These are phyloP conservation scores for Ruditapes philippinarum DNA, from an alignment of 1,140 invertebrate species.

Conservation along the genomic window DNA sequence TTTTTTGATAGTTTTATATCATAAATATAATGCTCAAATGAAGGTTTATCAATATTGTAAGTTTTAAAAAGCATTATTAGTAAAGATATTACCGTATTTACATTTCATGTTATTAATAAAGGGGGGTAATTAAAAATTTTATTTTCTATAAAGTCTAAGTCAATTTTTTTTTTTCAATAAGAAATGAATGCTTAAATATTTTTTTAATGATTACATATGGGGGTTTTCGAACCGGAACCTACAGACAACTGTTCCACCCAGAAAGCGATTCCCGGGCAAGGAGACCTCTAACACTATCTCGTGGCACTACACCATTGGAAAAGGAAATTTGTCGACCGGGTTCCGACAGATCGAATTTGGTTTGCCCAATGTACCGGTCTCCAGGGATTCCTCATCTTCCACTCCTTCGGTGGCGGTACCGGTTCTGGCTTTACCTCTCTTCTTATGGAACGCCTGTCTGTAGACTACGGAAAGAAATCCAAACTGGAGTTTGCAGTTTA, in stretches of 20 bases:
- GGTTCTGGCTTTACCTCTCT: slow-evolving; percentile 95
- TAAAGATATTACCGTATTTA: no score
- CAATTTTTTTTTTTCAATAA: no score
- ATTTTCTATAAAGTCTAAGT: no score
- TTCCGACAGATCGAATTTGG: slow-evolving; percentile 82
- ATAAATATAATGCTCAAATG: no score
- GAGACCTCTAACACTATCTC: slow-evolving; percentile 89
- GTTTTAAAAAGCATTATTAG: no score
- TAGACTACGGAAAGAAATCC: slow-evolving; percentile 96
- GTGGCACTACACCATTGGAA: slow-evolving; percentile 84
- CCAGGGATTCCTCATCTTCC: slow-evolving; percentile 94
- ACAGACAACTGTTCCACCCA: slow-evolving; percentile 77
- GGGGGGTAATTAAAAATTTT: no score
- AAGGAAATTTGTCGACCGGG: slow-evolving; percentile 76
- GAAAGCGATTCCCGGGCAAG: slow-evolving; percentile 89
- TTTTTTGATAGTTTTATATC: no score
- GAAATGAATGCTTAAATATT: not conserved
- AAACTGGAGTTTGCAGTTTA: slow-evolving; percentile 96
- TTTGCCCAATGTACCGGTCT: slow-evolving; percentile 79
- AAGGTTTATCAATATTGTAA: no score
- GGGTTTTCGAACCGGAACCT: slow-evolving; percentile 70
- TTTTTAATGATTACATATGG: no score
- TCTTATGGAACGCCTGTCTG: slow-evolving; percentile 95
- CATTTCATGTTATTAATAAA: not conserved
- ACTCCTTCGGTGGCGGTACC: slow-evolving; percentile 96